These are phyloP conservation scores for Pterostichus niger DNA, from an alignment of 2,888 invertebrate species.

Conservation along the genomic window DNA sequence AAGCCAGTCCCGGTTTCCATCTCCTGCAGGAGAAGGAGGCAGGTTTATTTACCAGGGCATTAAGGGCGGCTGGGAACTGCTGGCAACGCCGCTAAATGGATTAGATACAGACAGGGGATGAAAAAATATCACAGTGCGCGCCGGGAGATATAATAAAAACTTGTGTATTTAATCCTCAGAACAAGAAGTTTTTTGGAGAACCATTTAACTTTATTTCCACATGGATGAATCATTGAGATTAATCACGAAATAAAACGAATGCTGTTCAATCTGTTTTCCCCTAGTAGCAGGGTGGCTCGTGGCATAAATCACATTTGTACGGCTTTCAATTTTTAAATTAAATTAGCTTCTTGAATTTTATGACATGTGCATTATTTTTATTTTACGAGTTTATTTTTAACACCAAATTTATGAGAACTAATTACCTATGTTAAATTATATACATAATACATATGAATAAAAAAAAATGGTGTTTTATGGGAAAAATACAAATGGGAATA, in stretches of 20 bases:
- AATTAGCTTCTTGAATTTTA: no score
- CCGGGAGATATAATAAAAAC: slow-evolving; percentile 56
- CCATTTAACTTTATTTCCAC: slow-evolving; percentile 52
- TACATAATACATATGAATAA: no score
- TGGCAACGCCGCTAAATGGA: slow-evolving; percentile 53
- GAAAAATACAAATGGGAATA: not conserved
- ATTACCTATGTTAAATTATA: no score
- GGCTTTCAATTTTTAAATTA: no score
- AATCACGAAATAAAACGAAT: slow-evolving; percentile 21
- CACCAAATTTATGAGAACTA: no score
- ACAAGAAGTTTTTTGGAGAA: slow-evolving; percentile 55
- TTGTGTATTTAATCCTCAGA: slow-evolving; percentile 54
- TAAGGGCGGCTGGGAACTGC: slow-evolving; percentile 38
- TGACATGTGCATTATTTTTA: no score
- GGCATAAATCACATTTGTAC: slow-evolving; percentile 1
- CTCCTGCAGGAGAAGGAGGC: not conserved
- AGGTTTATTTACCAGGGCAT: slow-evolving; percentile 47
- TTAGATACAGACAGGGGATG: slow-evolving; percentile 57
- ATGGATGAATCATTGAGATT: slow-evolving; percentile 34
- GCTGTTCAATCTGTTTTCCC: slow-evolving; percentile 1
- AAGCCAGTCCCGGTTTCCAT: slow-evolving; percentile 54
- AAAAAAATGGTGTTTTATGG: no score
- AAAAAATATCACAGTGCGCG: slow-evolving; percentile 52
- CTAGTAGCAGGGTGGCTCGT: not conserved
- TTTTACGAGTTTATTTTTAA: no score